Evolutionary conservation across 2,797 vertebrate genomes (phyloP).

Genomic region (Liparis tanakae): DNA sequence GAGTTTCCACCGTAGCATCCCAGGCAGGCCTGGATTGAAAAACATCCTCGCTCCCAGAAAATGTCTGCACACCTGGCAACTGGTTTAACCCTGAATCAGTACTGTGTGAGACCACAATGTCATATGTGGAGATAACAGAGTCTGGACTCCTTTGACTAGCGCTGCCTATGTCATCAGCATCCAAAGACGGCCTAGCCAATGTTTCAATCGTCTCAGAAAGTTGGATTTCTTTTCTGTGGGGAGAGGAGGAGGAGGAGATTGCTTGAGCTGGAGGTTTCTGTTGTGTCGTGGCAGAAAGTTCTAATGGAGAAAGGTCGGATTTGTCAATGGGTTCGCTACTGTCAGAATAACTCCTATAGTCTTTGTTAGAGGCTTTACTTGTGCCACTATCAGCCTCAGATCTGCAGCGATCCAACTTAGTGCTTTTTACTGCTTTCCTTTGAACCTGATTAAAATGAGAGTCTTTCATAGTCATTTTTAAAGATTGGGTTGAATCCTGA

Average conservation of each 20-base stretch:
- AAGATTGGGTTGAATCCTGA: constrained; percentile 49
- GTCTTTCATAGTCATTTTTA: constrained; percentile 83
- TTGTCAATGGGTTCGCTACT: constrained; percentile 68
- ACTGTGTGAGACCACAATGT: constrained; percentile 84
- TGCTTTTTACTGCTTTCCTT: constrained; percentile 39
- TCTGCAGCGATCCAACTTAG: constrained; percentile 58
- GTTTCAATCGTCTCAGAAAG: constrained; percentile 42
- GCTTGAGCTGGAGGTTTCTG: constrained; percentile 50
- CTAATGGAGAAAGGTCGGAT: constrained; percentile 78
- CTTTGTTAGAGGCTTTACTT: constrained; percentile 70
- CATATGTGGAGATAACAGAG: constrained; percentile 76
- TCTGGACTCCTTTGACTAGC: constrained; percentile 71
- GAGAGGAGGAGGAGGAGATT: constrained; percentile 56
- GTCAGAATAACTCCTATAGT: constrained; percentile 71
- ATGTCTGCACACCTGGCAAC: constrained; percentile 80
- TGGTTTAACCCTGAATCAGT: constrained; percentile 87
- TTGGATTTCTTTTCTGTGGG: constrained; percentile 41
- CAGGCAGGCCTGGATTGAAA: constrained; percentile 94
- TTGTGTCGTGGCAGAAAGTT: constrained; percentile 80
- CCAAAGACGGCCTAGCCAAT: constrained; percentile 62
- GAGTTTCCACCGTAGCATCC: constrained; percentile 97
- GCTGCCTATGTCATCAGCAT: constrained; percentile 63
- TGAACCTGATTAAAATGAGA: constrained; percentile 56
- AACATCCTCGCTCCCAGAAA: constrained; percentile 89
- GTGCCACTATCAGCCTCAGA: constrained; percentile 70